Evolutionary conservation across 2,113 vertebrate genomes (phyloP), one percentile per base, ranked within the genome.

Genomic region (Mionectes macconnelli): DNA sequence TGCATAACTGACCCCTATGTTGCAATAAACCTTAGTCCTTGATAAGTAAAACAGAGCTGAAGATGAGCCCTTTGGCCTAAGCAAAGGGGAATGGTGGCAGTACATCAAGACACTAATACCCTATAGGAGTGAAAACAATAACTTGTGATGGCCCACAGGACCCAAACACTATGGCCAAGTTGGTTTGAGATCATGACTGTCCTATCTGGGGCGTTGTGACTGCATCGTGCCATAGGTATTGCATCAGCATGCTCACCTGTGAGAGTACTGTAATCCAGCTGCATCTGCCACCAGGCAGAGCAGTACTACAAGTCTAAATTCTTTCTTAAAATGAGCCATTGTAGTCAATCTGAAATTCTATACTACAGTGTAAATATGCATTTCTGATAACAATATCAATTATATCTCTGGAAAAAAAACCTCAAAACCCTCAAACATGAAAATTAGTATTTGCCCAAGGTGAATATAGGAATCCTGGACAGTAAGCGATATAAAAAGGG

Each of bases 121-220:
- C 20, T 47, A 16, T 16, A 72, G 19, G 44, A 93, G 8, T 7
- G 20, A 68, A 37, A 31, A 8, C 7, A 6, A 6, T n/a, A 88
- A 52, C 9, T 37, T 68, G 45, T 19, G 19, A 42, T 67, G 19
- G 16, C 42, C 25, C 39, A 21, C 2, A 49, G 28, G 33, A 50
- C 21, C 12, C 12, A 24, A 64, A 75, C 7, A 33, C 40, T 0
- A 0, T 3, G 8, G 33, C 30, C 39, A 49, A 47, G 33, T 13
- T 62, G 22, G 11, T 59, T 68, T 90, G 78, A 53, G 27, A 37
- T 8, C 57, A 15, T 30, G 2, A 35, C 53, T n/a, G 37, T 23
- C 17, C 33, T 39, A 33, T 90, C 19, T 39, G 18, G 39, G n/a
- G 62, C 74, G 15, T 55, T 74, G 52, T 10, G 35, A 33, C 23